Evolutionary conservation across 2,113 vertebrate genomes (phyloP), one percentile per base, ranked within the genome.

Genomic region (Todiramphus chloris): DNA sequence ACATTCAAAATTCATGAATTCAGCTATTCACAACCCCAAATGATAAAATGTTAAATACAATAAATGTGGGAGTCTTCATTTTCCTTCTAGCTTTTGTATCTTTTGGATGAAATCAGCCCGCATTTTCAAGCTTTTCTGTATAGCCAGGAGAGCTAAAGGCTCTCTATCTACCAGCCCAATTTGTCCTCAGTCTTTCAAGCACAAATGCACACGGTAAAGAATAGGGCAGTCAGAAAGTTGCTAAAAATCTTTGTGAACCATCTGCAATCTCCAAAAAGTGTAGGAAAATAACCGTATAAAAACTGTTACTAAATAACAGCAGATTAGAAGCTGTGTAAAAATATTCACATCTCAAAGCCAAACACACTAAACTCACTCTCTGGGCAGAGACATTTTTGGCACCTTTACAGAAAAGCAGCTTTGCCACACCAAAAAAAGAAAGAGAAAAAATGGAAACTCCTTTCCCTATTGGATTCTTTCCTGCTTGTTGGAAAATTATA

Each of bases 1-100:
- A 76, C 69, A 96, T 94, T 87, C 83, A 96, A 92, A 96, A 96
- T 95, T 93, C 80, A 96, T 95, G 66, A 96, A 93, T 84, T 75
- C 93, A 87, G 50, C 75, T 88, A 76, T 83, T 95, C 41, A 51
- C 72, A 50, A 62, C 31, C 59, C 62, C 50, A 83, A 90, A 72
- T 58, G 56, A 94, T 93, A 93, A 92, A 96, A 96, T 73, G 89
- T 96, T 89, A 95, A 94, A 79, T 83, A 86, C 80, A 87, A 69
- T 94, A 85, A 89, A 91, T 73, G 50, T 59, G 53, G 8, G 33
- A 90, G 33, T 56, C 93, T 83, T 96, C 37, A 86, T 88, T 96
- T 85, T 87, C 63, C 67, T 83, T 88, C 87, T 78, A 74, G 55
- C 72, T 92, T 90, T 91, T 72, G 37, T 86, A 76, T 83, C 44